Conservation (phyloP, 2,113 vertebrate species). For the Glaucomys volans region DNA sequence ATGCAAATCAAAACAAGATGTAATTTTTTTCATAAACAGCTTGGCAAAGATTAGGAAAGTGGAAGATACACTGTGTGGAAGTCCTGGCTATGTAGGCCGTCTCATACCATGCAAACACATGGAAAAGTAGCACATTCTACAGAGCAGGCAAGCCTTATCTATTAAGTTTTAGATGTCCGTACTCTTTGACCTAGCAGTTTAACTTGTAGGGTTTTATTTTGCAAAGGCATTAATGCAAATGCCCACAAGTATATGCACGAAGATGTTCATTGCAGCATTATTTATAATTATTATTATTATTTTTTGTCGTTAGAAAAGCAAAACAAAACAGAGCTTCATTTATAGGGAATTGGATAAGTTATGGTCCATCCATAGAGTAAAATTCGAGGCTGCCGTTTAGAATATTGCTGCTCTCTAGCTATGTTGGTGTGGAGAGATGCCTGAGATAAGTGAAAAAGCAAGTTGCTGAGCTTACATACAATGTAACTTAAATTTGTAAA, state of each 20-base stretch:
- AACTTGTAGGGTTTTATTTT: slow-evolving; percentile 32
- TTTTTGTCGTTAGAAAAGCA: background rate
- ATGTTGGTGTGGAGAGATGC: background rate
- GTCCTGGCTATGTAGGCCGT: background rate
- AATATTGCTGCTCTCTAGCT: background rate
- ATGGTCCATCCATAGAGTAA: background rate
- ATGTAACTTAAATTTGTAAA: background rate
- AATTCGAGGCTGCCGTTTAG: background rate
- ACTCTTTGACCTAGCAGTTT: background rate
- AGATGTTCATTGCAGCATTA: background rate
- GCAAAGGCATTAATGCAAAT: background rate
- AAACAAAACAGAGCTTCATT: background rate
- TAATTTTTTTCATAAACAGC: slow-evolving; percentile 21
- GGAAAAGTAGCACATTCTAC: background rate
- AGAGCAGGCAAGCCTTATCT: background rate
- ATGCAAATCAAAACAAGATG: slow-evolving; percentile 39
- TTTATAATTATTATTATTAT: background rate
- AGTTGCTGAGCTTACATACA: background rate
- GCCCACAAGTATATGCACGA: background rate
- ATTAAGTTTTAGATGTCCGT: background rate
- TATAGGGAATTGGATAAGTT: background rate
- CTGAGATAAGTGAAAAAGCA: background rate
- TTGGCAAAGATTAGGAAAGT: background rate
- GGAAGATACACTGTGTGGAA: background rate
- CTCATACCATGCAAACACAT: background rate